Evolutionary conservation across 2,113 vertebrate species (phyloP).

Genomic region (Isurus oxyrinchus): DNA sequence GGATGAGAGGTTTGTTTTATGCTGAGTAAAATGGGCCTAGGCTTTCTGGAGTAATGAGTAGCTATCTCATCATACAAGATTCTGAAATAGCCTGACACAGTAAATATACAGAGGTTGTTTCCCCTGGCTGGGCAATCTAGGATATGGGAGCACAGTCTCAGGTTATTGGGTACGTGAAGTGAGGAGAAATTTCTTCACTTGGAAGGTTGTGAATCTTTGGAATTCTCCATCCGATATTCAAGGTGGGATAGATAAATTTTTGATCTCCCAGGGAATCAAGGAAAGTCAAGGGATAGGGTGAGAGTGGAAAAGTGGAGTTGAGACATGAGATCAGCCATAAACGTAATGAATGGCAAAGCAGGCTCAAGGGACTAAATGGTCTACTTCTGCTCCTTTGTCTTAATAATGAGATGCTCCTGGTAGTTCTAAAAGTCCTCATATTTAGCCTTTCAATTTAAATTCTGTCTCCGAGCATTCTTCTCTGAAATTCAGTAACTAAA

Average conservation of each 20-base stretch:
- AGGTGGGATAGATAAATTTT: too few species aligned
- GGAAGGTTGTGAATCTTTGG: too few species aligned
- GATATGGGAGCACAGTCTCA: not conserved
- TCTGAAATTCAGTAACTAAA: not conserved
- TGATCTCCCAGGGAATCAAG: too few species aligned
- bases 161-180: too few species aligned
- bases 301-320: not conserved
- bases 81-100: too few species aligned
- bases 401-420: not conserved
- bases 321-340: not conserved
- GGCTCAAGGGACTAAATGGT: too few species aligned
- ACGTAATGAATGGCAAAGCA: not conserved
- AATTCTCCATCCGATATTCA: too few species aligned
- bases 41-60: not conserved
- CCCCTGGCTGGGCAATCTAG: not conserved
- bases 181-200: too few species aligned
- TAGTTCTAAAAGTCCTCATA: not conserved
- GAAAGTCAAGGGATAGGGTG: too few species aligned
- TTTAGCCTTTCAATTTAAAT: not conserved
- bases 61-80: not conserved
- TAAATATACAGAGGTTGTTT: not conserved
- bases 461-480: not conserved
- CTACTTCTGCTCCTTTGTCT: not conserved
- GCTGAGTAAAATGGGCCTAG: not conserved
- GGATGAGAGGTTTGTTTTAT: not conserved